These are phyloP conservation scores for Diaphora mendica DNA, from an alignment of 2,888 invertebrate species.

Conservation along the genomic window DNA sequence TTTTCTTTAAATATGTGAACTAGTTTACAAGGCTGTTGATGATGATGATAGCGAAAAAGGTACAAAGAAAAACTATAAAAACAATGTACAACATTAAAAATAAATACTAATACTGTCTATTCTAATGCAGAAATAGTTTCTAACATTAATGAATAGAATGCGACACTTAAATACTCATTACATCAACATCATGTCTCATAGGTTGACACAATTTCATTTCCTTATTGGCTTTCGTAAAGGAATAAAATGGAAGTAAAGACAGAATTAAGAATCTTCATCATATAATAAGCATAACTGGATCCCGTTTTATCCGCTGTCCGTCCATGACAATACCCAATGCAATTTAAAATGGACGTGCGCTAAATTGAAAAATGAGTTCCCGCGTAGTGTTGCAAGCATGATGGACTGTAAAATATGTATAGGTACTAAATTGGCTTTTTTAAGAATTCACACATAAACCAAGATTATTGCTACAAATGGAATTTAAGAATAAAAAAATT, in stretches of 20 bases:
- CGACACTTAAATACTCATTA: conserved; percentile 13
- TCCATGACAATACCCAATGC: conserved; percentile 49
- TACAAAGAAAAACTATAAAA: too few relatives aligned
- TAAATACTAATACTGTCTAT: background rate
- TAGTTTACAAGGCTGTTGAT: too few relatives aligned
- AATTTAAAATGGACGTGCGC: conserved; percentile 52
- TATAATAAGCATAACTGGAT: conserved; percentile 42
- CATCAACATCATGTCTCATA: conserved; percentile 5
- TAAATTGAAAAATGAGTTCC: conserved; percentile 61
- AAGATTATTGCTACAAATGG: background rate
- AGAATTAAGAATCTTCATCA: conserved; percentile 30
- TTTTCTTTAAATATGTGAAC: too few relatives aligned
- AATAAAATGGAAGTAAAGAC: conserved; percentile 24
- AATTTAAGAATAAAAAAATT: background rate
- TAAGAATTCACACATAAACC: conserved; percentile 9
- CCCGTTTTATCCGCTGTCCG: conserved; percentile 35
- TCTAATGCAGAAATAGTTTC: background rate
- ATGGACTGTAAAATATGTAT: conserved; percentile 29
- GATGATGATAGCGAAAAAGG: too few relatives aligned
- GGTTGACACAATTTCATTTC: conserved; percentile 31
- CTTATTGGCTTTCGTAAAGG: conserved; percentile 41
- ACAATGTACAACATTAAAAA: background rate
- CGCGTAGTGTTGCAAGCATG: conserved; percentile 28
- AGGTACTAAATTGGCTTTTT: conserved; percentile 28
- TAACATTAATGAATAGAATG: background rate